Evolutionary conservation across 2,797 vertebrate species (phyloP).

Genomic region (Vireo griseus): DNA sequence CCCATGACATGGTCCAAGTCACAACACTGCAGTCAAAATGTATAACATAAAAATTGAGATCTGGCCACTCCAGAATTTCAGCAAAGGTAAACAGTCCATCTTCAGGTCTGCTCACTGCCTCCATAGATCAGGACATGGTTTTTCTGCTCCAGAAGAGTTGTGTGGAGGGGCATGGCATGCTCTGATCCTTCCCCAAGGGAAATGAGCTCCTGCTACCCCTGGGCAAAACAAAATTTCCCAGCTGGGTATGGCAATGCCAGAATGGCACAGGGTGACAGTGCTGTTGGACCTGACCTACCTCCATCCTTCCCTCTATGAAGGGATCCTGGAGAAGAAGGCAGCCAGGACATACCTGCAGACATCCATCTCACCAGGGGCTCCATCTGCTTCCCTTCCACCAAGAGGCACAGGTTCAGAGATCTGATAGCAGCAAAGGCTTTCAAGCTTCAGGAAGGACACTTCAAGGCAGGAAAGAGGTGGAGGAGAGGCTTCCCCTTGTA

Average conservation of each 20-base stretch:
- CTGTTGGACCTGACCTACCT: not conserved
- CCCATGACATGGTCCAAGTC: not conserved
- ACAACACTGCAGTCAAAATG: not conserved
- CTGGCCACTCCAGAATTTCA: not conserved
- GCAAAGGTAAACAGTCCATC: not conserved
- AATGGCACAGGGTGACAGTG: not conserved
- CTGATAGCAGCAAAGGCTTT: not conserved
- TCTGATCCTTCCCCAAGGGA: rapidly evolving
- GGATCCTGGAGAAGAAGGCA: not conserved
- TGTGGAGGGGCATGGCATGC: not conserved
- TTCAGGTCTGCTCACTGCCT: rapidly evolving
- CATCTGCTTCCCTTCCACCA: not conserved
- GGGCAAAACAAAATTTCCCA: not conserved
- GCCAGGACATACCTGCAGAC: rapidly evolving
- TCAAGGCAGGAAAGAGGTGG: not conserved
- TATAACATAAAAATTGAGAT: not conserved
- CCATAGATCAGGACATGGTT: not conserved
- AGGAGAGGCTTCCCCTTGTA: not conserved
- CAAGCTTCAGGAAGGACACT: not conserved
- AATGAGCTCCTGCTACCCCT: not conserved
- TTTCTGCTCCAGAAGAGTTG: not conserved
- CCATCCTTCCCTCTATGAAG: not conserved
- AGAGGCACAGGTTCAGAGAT: not conserved
- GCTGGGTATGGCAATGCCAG: not conserved
- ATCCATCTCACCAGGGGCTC: not conserved